Evolutionary conservation across 2,888 invertebrate genomes (phyloP).

Genomic region (Catocala fraxini): DNA sequence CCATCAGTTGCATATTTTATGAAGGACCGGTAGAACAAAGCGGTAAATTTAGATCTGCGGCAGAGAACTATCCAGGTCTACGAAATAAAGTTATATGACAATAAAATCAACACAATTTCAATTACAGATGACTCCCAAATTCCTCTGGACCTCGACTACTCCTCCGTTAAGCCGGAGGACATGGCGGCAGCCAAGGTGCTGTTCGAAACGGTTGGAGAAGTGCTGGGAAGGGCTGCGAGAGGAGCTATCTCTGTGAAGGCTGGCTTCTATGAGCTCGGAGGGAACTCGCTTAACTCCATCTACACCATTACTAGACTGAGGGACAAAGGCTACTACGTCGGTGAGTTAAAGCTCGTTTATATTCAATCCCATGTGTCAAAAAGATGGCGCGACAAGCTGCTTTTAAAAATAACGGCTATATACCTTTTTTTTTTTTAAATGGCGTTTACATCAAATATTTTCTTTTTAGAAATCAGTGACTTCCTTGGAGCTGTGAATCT

Average conservation of each 20-base stretch:
- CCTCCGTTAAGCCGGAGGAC: slow-evolving; percentile 87
- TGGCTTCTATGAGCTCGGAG: slow-evolving; percentile 95
- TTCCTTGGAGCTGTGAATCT: slow-evolving; percentile 92
- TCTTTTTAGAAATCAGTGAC: slow-evolving; percentile 90
- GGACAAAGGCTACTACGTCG: slow-evolving; percentile 93
- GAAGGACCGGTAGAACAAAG: too few relatives aligned
- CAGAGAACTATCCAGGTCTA: too few relatives aligned
- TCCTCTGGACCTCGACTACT: slow-evolving; percentile 90
- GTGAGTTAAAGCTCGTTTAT: slow-evolving; percentile 70
- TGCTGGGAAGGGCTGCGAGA: slow-evolving; percentile 89
- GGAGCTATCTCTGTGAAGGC: slow-evolving; percentile 88
- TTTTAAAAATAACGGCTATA: too few relatives aligned
- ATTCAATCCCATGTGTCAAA: too few relatives aligned
- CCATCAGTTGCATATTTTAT: too few relatives aligned
- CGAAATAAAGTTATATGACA: too few relatives aligned
- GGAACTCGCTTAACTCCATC: slow-evolving; percentile 95
- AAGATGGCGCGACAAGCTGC: too few relatives aligned
- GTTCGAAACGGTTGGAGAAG: slow-evolving; percentile 92
- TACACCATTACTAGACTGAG: slow-evolving; percentile 92
- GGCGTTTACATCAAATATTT: too few relatives aligned
- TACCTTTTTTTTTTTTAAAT: too few relatives aligned
- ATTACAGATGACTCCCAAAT: slow-evolving; percentile 83
- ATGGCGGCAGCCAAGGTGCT: slow-evolving; percentile 90
- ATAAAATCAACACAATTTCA: not conserved
- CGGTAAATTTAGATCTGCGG: too few relatives aligned